Conservation (phyloP, 2,113 vertebrate species). For the Gulo gulo region DNA sequence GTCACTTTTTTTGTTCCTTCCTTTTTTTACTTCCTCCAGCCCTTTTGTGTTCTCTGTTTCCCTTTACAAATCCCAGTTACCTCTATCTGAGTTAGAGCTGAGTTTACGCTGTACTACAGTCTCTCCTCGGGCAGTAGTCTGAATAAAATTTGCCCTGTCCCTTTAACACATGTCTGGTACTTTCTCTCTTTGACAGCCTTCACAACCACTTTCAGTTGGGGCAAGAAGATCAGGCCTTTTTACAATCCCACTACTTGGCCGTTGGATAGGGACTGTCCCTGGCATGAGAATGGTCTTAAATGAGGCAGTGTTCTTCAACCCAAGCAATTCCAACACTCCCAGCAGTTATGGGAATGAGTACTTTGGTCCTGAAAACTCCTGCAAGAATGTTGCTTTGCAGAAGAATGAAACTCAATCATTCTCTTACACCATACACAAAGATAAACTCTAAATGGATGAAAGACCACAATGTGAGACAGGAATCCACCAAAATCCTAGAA, state of each 20-base stretch:
- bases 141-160: background rate
- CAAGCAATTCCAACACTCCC: accelerated
- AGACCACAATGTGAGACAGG: no score
- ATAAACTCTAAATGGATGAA: no score
- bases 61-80: background rate
- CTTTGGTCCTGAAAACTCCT: background rate
- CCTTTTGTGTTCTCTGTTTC: background rate
- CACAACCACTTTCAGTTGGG: background rate
- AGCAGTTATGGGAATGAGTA: background rate
- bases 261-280: background rate
- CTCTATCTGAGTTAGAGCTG: background rate
- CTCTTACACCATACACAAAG: no score
- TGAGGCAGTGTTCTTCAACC: background rate
- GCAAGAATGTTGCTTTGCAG: background rate
- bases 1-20: background rate
- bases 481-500: no score
- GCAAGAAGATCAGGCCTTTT: background rate
- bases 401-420: no score
- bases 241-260: background rate
- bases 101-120: background rate
- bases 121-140: background rate
- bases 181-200: background rate
- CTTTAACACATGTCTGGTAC: background rate
- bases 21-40: background rate
- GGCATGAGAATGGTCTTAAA: no score